Evolutionary conservation across 1,140 invertebrate genomes (phyloP).

Genomic region (Heterodera schachtii): DNA sequence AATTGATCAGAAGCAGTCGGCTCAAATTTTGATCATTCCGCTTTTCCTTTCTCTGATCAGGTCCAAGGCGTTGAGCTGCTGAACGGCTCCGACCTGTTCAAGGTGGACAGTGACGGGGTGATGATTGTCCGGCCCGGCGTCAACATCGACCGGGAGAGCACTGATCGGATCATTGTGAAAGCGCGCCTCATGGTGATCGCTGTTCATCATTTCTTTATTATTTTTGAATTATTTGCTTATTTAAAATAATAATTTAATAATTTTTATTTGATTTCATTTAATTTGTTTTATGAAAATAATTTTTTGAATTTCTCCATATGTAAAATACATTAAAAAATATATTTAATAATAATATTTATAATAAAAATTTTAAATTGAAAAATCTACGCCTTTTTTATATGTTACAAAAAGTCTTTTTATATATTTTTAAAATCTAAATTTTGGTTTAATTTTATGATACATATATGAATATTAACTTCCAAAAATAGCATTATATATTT

Average conservation of each 20-base stretch:
- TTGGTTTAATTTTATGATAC: too few species aligned
- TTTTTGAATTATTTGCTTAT: too few species aligned
- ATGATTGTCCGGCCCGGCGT: slow-evolving; percentile 43
- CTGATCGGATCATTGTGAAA: slow-evolving; percentile 45
- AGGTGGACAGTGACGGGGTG: slow-evolving; percentile 42
- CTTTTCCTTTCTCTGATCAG: not conserved
- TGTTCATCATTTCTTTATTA: too few species aligned
- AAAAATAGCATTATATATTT: too few species aligned
- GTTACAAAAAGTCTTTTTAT: too few species aligned
- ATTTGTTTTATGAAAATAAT: not conserved
- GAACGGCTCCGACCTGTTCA: slow-evolving; percentile 51
- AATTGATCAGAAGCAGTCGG: too few species aligned
- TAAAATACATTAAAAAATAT: not conserved
- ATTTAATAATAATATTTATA: not conserved
- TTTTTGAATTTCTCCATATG: not conserved
- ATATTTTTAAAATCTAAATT: too few species aligned
- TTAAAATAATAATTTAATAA: too few species aligned
- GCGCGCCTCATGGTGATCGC: slow-evolving; percentile 35
- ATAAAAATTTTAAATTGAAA: not conserved
- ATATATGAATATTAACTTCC: too few species aligned
- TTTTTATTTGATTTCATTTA: too few species aligned
- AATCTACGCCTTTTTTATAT: too few species aligned
- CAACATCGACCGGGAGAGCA: slow-evolving; percentile 45
- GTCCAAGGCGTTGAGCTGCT: slow-evolving; percentile 47
- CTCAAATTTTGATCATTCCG: too few species aligned